These are phyloP conservation scores for Limnothrissa miodon DNA, from an alignment of 2,113 vertebrate genomes.

Conservation along the genomic window DNA sequence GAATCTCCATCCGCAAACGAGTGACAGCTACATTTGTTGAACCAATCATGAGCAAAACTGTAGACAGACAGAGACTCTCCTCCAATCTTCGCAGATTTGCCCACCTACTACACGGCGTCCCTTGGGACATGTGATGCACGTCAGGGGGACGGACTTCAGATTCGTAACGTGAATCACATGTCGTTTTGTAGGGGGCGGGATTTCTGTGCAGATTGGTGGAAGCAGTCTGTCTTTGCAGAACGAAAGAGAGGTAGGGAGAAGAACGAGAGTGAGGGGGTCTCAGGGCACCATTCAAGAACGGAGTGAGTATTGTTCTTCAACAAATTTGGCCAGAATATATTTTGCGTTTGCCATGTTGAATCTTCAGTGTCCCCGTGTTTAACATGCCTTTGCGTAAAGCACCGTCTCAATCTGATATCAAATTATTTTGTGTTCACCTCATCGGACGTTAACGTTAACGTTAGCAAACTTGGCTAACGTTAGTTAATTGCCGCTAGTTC, in stretches of 20 bases:
- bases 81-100: neutral
- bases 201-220: constrained; percentile 66
- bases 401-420: neutral
- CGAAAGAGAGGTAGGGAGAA: constrained; percentile 70
- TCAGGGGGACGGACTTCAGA: constrained; percentile 56
- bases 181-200: constrained; percentile 69
- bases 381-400: neutral
- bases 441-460: constrained; percentile 11
- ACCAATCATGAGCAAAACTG: constrained; percentile 59
- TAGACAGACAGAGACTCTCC: neutral
- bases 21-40: constrained; percentile 59
- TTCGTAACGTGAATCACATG: constrained; percentile 71
- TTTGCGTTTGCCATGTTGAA: neutral
- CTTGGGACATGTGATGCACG: constrained; percentile 54
- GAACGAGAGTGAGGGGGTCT: constrained; percentile 64
- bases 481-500: constrained; percentile 19
- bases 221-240: constrained; percentile 65
- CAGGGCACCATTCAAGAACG: constrained; percentile 36
- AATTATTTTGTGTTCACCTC: neutral
- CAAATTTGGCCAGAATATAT: constrained; percentile 5
- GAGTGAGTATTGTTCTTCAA: constrained; percentile 38
- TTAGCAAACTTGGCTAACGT: constrained; percentile 39
- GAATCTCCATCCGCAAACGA: constrained; percentile 65
- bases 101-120: neutral
- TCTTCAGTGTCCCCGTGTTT: neutral